Conservation (phyloP, 2,888 invertebrate genomes). For the Sarcophaga variegata region DNA sequence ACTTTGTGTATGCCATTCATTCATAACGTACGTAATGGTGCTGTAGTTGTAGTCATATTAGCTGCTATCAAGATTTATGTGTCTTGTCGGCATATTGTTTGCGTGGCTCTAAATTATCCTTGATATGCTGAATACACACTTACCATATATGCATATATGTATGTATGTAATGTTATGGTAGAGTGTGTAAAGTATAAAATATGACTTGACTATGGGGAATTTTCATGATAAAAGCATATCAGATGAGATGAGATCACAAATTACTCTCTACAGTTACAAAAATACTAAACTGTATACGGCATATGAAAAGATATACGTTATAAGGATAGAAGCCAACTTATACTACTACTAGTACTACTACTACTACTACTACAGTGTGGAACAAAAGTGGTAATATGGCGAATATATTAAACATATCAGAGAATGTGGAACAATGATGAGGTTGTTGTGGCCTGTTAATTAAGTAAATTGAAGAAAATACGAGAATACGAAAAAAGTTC, state of each 20-base stretch:
- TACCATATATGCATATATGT: constrained; percentile 31
- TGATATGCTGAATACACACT: constrained; percentile 38
- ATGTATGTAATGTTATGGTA: background rate
- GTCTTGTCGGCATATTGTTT: constrained; percentile 71
- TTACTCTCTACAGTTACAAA: constrained; percentile 59
- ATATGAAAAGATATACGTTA: constrained; percentile 7
- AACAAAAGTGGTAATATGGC: background rate
- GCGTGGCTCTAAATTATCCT: constrained; percentile 72
- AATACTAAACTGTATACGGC: constrained; percentile 28
- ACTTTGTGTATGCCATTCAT: constrained; percentile 2
- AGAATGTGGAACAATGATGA: too few species aligned
- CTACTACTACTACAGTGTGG: constrained; percentile 11
- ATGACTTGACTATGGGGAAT: constrained; percentile 69
- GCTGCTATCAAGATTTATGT: constrained; percentile 71
- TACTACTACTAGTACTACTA: too few species aligned
- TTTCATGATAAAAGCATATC: constrained; percentile 69
- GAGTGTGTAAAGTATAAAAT: constrained; percentile 50
- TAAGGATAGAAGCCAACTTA: background rate
- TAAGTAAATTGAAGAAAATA: too few species aligned
- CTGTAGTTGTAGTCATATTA: constrained; percentile 57
- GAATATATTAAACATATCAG: too few species aligned
- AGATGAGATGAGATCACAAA: constrained; percentile 69
- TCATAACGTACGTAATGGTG: background rate
- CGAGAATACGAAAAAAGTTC: too few species aligned
- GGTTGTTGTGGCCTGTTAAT: too few species aligned